These are phyloP conservation scores for Alectoris magna DNA, from an alignment of 2,797 vertebrate genomes.

Conservation along the genomic window DNA sequence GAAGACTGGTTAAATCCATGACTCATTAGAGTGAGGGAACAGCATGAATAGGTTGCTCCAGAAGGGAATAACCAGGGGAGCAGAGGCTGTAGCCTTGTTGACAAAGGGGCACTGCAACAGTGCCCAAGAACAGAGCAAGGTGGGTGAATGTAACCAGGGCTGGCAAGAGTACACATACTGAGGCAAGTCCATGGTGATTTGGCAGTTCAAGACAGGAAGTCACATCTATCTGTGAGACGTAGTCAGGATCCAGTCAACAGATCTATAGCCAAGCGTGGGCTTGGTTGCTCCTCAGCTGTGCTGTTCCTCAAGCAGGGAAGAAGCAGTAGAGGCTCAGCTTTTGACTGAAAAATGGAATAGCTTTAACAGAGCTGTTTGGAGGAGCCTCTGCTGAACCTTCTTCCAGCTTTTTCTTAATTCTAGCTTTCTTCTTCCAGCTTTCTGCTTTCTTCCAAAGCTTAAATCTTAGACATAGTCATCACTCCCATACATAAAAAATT, in stretches of 20 bases:
- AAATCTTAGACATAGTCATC: neutral
- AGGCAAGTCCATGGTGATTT: neutral
- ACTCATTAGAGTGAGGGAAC: neutral
- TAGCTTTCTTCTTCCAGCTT: neutral
- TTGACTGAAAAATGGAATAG: neutral
- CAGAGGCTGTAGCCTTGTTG: neutral
- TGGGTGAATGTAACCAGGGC: neutral
- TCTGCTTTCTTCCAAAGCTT: neutral
- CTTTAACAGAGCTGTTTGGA: neutral
- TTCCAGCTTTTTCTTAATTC: neutral
- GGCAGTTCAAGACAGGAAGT: neutral
- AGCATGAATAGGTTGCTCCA: neutral
- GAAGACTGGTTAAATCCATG: neutral
- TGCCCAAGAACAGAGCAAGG: neutral
- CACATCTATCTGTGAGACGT: neutral
- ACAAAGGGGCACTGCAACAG: neutral
- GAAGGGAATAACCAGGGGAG: neutral
- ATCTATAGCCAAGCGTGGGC: fast-evolving
- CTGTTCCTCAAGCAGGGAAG: neutral
- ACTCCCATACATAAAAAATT: neutral
- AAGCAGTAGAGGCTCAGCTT: neutral
- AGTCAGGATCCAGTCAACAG: neutral
- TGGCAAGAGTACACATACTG: neutral
- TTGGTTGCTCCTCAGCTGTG: neutral
- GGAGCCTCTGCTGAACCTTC: neutral